Conservation (phyloP, 2,797 vertebrate species). For the Mormyrus proboscirostris region DNA sequence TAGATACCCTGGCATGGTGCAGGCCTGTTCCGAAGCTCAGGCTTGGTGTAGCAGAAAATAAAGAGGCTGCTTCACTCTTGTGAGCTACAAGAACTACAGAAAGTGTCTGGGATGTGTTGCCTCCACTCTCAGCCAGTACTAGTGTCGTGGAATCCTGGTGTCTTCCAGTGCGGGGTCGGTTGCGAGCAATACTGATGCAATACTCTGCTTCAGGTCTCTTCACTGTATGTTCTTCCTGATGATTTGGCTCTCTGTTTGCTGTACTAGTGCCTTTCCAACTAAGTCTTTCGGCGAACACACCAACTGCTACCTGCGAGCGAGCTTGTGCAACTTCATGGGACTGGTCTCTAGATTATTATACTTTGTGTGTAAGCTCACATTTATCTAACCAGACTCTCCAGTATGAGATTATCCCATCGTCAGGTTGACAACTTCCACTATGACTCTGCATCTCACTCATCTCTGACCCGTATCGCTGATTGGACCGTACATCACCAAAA, state of each 20-base stretch:
- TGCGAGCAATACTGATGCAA: background rate
- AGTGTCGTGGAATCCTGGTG: background rate
- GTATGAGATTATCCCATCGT: background rate
- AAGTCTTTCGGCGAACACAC: background rate
- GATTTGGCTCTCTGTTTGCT: background rate
- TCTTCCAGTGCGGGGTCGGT: background rate
- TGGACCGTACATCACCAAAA: background rate
- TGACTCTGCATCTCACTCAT: background rate
- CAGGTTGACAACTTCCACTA: background rate
- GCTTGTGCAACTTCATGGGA: background rate
- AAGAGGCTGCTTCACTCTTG: background rate
- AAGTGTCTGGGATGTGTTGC: background rate
- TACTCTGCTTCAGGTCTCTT: background rate
- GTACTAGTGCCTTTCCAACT: background rate
- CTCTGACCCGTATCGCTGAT: background rate
- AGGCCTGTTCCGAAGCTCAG: background rate
- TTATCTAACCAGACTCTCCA: background rate
- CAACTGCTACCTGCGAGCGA: background rate
- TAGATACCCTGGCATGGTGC: background rate
- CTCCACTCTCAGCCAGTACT: background rate
- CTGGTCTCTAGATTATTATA: background rate
- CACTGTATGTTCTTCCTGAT: background rate
- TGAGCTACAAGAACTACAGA: background rate
- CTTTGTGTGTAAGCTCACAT: background rate
- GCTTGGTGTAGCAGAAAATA: background rate